These are phyloP conservation scores for Stictocephala bisonia DNA, from an alignment of 2,888 invertebrate genomes.

Conservation along the genomic window DNA sequence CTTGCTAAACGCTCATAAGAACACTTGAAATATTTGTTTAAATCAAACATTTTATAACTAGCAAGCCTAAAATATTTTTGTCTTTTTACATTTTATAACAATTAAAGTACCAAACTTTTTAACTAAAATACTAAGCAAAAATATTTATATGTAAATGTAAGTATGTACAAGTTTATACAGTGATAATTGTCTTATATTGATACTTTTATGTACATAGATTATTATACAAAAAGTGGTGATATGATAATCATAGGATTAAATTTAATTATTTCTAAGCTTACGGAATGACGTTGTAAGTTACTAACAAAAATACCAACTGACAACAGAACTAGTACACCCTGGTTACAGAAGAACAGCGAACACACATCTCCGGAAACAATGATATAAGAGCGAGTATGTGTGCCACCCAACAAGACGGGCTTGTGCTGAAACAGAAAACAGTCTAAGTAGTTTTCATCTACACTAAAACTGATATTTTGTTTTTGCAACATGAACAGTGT, in stretches of 20 bases:
- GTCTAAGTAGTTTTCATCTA: no score
- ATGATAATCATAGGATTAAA: conserved; percentile 17
- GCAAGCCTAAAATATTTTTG: conserved; percentile 39
- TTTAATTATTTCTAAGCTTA: no score
- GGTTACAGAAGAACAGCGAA: conserved; percentile 35
- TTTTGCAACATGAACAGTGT: no score
- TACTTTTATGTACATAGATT: conserved; percentile 32
- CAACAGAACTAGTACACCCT: no score
- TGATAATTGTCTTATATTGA: conserved; percentile 5
- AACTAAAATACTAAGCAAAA: conserved; percentile 36
- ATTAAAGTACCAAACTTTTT: conserved; percentile 18
- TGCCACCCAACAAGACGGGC: conserved; percentile 17
- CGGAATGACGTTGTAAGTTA: no score
- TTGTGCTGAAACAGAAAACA: conserved; percentile 26
- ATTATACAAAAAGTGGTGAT: conserved; percentile 24
- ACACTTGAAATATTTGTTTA: conserved; percentile 19
- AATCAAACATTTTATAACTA: conserved; percentile 9
- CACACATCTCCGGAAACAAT: conserved; percentile 33
- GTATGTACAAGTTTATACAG: conserved; percentile 30
- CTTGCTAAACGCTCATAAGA: conserved; percentile 8
- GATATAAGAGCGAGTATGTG: conserved; percentile 31
- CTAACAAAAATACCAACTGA: no score
- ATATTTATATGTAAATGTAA: conserved; percentile 30
- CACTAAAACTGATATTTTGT: no score
- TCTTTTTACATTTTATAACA: background rate